Evolutionary conservation across 2,797 vertebrate species (phyloP), one percentile per base, ranked within the genome.

Genomic region (Orientallactaga sibirica): DNA sequence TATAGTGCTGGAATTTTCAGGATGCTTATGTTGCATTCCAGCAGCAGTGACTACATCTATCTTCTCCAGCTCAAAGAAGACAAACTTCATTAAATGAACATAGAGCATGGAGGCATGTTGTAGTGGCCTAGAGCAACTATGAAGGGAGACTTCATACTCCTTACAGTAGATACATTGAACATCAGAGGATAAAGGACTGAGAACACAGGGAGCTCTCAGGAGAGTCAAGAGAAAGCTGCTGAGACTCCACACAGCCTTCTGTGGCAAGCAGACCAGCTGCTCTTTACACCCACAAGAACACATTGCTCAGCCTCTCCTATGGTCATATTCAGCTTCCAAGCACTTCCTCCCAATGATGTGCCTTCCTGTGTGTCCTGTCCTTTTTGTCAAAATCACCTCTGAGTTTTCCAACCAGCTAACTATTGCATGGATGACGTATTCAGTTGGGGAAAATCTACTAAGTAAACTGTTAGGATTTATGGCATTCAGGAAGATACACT

Each of bases 1-100:
- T 29, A 41, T 25, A 4, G 1, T 41, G 27, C 66, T 55, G 7
- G 75, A 61, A 81, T 76, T 90, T 94, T 85, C 84, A 84, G 62
- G 92, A 84, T 15, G 27, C 70, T 81, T 76, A 90, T 83, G 74
- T 55, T 55, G 37, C 55, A 82, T 78, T 88, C 64, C 14, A 87
- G 70, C 37, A 91, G 91, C 90, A 74, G 18, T 25, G 58, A 90
- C 68, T 70, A 5, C 6, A 86, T 75, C 61, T 64, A 25, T 87
- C 75, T 64, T 93, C 48, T 62, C 78, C 24, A 87, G 58, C 68
- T 66, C 66, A 33, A 83, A 41, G 78, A 22, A 76, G 48, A 88
- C 11, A 92, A 76, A 74, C 27, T 93, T 83, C 91, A 33, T 4
- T 52, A 79, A 48, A 55, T 61, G 70, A 93, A 73, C 41, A 80